A percentile compares a stretch with the other conserved stretches of the same genome.
These are phyloP conservation scores for Lepetodrilus schrolli DNA, from an alignment of 2,888 invertebrate species.

Conservation along the genomic window DNA sequence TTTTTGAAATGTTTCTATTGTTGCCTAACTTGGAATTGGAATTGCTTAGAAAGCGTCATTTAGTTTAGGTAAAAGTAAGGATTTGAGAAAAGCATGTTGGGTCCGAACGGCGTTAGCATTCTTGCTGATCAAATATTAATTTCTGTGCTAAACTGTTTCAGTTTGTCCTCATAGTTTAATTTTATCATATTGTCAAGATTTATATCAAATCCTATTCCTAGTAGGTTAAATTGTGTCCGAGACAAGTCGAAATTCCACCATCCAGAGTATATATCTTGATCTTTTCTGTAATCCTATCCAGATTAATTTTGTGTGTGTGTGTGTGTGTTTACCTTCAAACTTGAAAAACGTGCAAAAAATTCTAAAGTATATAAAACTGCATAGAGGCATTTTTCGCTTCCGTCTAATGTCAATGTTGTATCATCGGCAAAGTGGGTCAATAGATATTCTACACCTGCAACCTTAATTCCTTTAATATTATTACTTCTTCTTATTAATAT, in stretches of 20 bases:
- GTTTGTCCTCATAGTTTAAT: not conserved
- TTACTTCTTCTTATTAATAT: slow-evolving; percentile 15
- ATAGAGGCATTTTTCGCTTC: slow-evolving; percentile 4
- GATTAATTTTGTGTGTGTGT: slow-evolving; percentile 14
- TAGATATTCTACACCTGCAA: not conserved
- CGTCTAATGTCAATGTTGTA: slow-evolving; percentile 28
- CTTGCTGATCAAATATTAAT: not conserved
- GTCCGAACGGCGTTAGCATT: not conserved
- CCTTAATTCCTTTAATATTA: slow-evolving; percentile 13
- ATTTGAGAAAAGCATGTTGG: not conserved
- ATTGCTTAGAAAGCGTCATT: not conserved
- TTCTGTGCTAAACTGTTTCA: not conserved
- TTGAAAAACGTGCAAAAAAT: slow-evolving; percentile 2
- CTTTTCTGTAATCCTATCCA: not conserved
- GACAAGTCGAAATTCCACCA: not conserved
- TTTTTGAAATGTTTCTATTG: not conserved
- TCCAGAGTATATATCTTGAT: not conserved
- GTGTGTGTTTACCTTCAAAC: slow-evolving; percentile 7
- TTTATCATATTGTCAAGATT: slow-evolving; percentile 3
- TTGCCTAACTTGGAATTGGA: not conserved
- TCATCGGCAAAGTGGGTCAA: slow-evolving; percentile 30
- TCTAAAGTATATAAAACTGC: not conserved
- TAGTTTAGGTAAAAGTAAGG: not conserved
- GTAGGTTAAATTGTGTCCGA: not conserved
- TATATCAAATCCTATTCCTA: not conserved